Percentiles rank a stretch among this genome's conserved stretches.
Evolutionary conservation across 1,140 invertebrate genomes (phyloP).

Genomic region (Drosophila dunni): DNA sequence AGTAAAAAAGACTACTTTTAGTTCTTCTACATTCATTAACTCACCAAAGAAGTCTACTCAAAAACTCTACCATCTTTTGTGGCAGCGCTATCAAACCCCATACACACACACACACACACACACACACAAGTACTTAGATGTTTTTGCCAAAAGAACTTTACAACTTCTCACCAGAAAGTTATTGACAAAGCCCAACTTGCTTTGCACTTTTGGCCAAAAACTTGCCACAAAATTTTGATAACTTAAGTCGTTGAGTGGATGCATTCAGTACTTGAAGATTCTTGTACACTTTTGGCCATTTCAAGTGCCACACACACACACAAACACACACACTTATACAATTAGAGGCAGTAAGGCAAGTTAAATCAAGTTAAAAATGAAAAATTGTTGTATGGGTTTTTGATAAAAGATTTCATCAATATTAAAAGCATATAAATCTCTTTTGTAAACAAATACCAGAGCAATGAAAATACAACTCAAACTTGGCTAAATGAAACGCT

Average conservation of each 20-base stretch:
- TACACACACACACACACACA: background rate
- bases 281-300: conserved; percentile 25
- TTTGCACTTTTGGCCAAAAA: conserved; percentile 18
- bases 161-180: conserved; percentile 16
- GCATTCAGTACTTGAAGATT: conserved; percentile 49
- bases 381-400: conserved; percentile 63
- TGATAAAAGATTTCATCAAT: conserved; percentile 75
- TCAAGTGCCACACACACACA: background rate
- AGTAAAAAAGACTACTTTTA: background rate
- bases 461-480: conserved; percentile 7
- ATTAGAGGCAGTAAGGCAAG: conserved; percentile 59
- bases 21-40: background rate
- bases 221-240: conserved; percentile 41
- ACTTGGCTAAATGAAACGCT: conserved; percentile 72
- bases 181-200: conserved; percentile 8
- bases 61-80: background rate
- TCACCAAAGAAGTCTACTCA: background rate
- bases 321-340: conserved; percentile 47
- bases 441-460: conserved; percentile 21
- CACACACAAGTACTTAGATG: background rate
- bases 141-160: conserved; percentile 16
- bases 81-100: conserved; percentile 5
- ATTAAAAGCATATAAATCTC: conserved; percentile 54
- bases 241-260: conserved; percentile 32
- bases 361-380: conserved; percentile 35